Base-by-base conservation (phyloP, 2,888 invertebrate genomes). In the Hybos culiciformis region DNA sequence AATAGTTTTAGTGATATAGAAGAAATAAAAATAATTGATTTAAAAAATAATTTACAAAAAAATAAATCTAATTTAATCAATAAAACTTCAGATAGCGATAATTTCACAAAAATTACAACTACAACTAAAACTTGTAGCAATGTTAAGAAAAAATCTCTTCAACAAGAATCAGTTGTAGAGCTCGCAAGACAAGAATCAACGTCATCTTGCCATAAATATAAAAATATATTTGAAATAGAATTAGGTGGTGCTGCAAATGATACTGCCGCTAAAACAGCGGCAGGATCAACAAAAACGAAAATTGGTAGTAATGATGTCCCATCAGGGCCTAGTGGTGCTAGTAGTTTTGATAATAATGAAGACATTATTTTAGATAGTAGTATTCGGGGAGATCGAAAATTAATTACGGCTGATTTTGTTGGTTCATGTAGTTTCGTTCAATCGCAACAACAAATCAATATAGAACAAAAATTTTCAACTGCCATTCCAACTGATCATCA, bases 1-100 rank as follows among this genome's bases (percentile, higher is more conserved):
- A 65, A 65, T 64, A 65, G 66, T 63, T 64, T 64, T 65, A 65
- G 63, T 63, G 66, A 65, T 61, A 65, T 65, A 56, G 64, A 65
- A 61, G 62, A 65, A 63, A 64, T 65, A 65, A 64, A 63, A 61
- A 65, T 65, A 60, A 63, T 64, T 65, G 65, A 65, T 61, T 61
- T 65, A 59, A 46, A 50, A 44, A 46, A 48, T 48, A 50, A 41
- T 43, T 46, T 39, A 46, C 46, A 47, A 47, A 45, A 46, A 45
- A 36, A 44, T 47, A 44, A 47, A 43, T 39, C 45, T 39, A 47
- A 43, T 40, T 23, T 40, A 40, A 61, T 57, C 56, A 58, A 60
- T 58, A 53, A 54, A 52, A 56, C 51, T 60, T 54, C 51, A 59
- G 48, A 46, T 55, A 54, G 43, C 48, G 46, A 37, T 53, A 52